Evolutionary conservation across 2,113 vertebrate species (phyloP), one percentile per base, ranked within the genome.

Genomic region (Narcine bancroftii): DNA sequence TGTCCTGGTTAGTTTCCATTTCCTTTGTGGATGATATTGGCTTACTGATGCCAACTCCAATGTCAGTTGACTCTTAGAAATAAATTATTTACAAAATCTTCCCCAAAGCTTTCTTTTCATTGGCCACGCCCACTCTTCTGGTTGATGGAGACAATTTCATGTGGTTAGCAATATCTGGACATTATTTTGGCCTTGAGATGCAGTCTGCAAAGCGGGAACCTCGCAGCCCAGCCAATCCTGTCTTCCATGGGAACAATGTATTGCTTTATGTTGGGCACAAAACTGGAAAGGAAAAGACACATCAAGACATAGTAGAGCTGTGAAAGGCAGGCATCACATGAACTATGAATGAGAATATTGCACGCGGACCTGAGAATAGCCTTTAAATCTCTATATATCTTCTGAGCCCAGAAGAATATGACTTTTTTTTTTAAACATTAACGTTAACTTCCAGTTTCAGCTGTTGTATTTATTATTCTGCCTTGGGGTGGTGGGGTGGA

Each of bases 51-150:
- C 3, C 81, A 85, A 85, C 81, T 47, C 77, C 53, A 60, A 36
- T 60, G n/a, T 63, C 81, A 33, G 53, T 36, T 63, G 53, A 87
- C n/a, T 13, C 81, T 87, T 87, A 87, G 19, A 87, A 87, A 63
- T 87, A 87, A 60, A 56, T 60, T 87, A 87, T 87, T 87, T 87
- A 87, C 81, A 87, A 87, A 87, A 39, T 53, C 81, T 60, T 87
- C 36, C 50, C 81, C 33, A n/a, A 87, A 87, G 81, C 50, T 33
- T 69, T 26, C 21, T 47, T 91, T 91, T 63, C 45, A 60, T 85
- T 60, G 81, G 50, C 56, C 6, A 42, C 9, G 33, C 33, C 50
- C 81, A 42, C 56, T 85, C 81, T 60, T 85, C 81, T 17, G 1
- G 21, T 26, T 17, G 89, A 69, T 69, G 89, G 89, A 56, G 56